Percentiles rank a stretch among this genome's conserved stretches.
Evolutionary conservation across 2,113 vertebrate species (phyloP).

Genomic region (Hirundichthys speculiger): DNA sequence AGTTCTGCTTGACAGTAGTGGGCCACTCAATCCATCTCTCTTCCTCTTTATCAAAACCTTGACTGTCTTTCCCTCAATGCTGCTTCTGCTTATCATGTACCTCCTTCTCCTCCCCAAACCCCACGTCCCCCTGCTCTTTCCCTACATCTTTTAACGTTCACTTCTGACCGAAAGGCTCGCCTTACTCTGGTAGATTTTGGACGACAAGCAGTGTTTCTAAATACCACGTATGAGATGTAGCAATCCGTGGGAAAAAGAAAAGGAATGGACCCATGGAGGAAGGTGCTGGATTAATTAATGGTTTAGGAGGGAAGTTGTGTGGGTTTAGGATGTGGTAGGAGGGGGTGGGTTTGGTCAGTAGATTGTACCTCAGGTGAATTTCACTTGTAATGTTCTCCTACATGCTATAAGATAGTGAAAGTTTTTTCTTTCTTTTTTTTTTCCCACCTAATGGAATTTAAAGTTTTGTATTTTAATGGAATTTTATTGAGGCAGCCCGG

Average conservation of each 20-base stretch:
- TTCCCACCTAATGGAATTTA: not conserved
- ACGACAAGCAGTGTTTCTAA: constrained; percentile 67
- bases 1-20: constrained; percentile 59
- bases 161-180: constrained; percentile 61
- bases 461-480: not conserved
- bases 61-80: constrained; percentile 23
- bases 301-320: constrained; percentile 61
- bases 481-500: not conserved
- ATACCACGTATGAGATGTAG: constrained; percentile 65
- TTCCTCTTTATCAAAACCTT: constrained; percentile 37
- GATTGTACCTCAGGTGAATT: constrained; percentile 11
- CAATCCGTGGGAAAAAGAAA: constrained; percentile 74
- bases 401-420: too few relatives aligned
- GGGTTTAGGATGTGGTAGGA: constrained; percentile 22
- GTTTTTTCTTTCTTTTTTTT: too few relatives aligned
- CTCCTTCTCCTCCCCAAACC: not conserved
- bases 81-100: constrained; percentile 2
- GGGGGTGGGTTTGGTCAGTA: constrained; percentile 7
- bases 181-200: constrained; percentile 62
- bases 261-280: constrained; percentile 56
- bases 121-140: not conserved
- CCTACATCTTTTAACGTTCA: constrained; percentile 74
- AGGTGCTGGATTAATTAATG: constrained; percentile 70
- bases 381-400: not conserved
- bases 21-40: constrained; percentile 43